Base-by-base conservation (phyloP, 2,797 vertebrate species). In the Sebastes trivittatus region DNA sequence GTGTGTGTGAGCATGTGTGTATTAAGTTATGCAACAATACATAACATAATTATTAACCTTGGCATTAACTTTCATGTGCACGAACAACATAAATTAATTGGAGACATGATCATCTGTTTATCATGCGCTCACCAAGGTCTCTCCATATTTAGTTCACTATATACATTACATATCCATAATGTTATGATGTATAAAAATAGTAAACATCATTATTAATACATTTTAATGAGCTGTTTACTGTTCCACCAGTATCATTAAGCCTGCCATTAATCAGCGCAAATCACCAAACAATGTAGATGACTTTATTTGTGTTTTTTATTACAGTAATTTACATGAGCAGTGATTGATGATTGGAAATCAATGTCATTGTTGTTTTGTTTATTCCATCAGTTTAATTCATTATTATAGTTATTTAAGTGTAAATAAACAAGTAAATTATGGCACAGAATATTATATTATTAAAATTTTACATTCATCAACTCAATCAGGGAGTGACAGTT, bases 181-280 rank as follows among this genome's bases (percentile, higher is more conserved):
- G 22, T 65, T 56, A 55, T 64, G 13, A 58, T 69, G 58, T 64
- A 29, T 16, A 61, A 5, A 29, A 73, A 8, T 14, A 23, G 36
- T 61, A 78, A 87, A 76, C 78, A 59, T 32, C 71, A 82, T 83
- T 32, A 80, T 27, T 63, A 58, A 36, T 56, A 27, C 11, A 49
- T 65, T 65, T 80, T 67, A 82, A 86, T 71, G 73, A 76, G 29
- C 4, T 61, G 55, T 25, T 75, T n/a, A 69, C n/a, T 54, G 20
- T 67, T 52, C 0, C 18, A 83, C 60, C 18, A 6, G 2, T 4
- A 7, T 71, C n/a, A 70, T 86, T 85, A 72, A 60, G 34, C 16
- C 22, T 11, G 27, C n/a, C 36, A 72, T 78, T 68, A 81, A 68
- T 77, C 56, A 80, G 7, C 1, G 4, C 56, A 82, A 82, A 72